A percentile compares a stretch with the other conserved stretches of the same genome.
Evolutionary conservation across 2,888 invertebrate genomes (phyloP).

Genomic region (Dolichopus griseipennis): DNA sequence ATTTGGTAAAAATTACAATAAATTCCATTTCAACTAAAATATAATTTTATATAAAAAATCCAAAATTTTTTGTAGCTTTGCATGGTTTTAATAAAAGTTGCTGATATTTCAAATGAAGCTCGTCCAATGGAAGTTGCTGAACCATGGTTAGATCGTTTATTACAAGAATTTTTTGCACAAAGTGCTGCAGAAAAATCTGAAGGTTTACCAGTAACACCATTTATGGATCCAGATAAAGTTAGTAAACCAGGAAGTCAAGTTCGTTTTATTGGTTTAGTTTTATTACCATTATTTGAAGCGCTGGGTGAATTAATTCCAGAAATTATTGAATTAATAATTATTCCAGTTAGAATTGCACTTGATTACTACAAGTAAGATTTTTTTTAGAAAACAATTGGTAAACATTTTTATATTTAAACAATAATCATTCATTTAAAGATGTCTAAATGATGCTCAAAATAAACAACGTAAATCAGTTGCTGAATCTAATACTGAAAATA

Average conservation of each 20-base stretch:
- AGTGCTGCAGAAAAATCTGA: conserved; percentile 73
- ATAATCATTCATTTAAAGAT: conserved; percentile 31
- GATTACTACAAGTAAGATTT: conserved; percentile 42
- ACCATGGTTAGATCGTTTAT: conserved; percentile 67
- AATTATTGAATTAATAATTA: conserved; percentile 51
- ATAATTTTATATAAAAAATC: not conserved
- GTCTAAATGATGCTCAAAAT: conserved; percentile 43
- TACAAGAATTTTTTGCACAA: conserved; percentile 64
- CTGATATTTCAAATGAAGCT: conserved; percentile 76
- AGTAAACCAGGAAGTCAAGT: conserved; percentile 76
- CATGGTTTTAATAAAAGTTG: conserved; percentile 75
- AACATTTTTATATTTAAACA: too few species aligned
- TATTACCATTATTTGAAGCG: conserved; percentile 70
- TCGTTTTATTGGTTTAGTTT: conserved; percentile 72
- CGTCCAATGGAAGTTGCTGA: conserved; percentile 75
- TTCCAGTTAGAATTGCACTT: conserved; percentile 42
- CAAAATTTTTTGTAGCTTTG: conserved; percentile 48
- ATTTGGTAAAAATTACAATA: conserved; percentile 51
- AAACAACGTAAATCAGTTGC: conserved; percentile 42
- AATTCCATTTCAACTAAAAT: conserved; percentile 7
- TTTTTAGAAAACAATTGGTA: too few species aligned
- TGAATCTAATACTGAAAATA: conserved; percentile 29
- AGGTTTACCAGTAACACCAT: conserved; percentile 73
- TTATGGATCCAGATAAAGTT: conserved; percentile 79
- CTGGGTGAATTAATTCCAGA: conserved; percentile 65